Percentiles rank a stretch among this genome's conserved stretches.
Evolutionary conservation across 2,797 vertebrate species (phyloP).

Genomic region (Echeneis naucrates): DNA sequence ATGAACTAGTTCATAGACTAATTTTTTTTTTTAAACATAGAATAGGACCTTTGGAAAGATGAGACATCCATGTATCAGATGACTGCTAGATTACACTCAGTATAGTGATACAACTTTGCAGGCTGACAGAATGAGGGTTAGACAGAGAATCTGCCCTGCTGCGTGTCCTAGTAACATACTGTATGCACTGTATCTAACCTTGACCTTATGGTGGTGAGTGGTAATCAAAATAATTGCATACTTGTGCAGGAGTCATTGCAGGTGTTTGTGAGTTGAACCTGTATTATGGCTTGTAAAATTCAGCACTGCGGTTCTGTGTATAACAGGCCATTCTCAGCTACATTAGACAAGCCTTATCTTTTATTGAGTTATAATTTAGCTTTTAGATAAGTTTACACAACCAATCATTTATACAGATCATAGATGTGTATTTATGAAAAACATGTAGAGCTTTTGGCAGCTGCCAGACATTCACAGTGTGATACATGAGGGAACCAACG

Average conservation of each 20-base stretch:
- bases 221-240: no score
- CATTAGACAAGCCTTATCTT: constrained; percentile 29
- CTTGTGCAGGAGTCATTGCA: no score
- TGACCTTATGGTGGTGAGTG: not conserved
- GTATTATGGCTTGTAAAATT: constrained; percentile 19
- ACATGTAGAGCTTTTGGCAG: not conserved
- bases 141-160: not conserved
- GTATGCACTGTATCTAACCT: not conserved
- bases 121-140: not conserved
- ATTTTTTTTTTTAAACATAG: not conserved
- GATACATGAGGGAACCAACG: not conserved
- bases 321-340: not conserved
- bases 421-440: not conserved
- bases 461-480: not conserved
- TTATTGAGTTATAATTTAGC: constrained; percentile 25
- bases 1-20: not conserved
- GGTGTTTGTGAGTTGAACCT: no score
- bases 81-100: not conserved
- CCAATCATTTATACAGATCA: not conserved
- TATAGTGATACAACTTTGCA: not conserved
- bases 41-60: not conserved
- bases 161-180: not conserved
- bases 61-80: not conserved
- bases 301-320: not conserved
- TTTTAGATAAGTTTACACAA: constrained; percentile 29